A percentile compares a stretch with the other conserved stretches of the same genome.
phyloP scores from a whole-genome alignment of 2,888 invertebrate genomes.

The Trachelus troglodyta region DNA sequence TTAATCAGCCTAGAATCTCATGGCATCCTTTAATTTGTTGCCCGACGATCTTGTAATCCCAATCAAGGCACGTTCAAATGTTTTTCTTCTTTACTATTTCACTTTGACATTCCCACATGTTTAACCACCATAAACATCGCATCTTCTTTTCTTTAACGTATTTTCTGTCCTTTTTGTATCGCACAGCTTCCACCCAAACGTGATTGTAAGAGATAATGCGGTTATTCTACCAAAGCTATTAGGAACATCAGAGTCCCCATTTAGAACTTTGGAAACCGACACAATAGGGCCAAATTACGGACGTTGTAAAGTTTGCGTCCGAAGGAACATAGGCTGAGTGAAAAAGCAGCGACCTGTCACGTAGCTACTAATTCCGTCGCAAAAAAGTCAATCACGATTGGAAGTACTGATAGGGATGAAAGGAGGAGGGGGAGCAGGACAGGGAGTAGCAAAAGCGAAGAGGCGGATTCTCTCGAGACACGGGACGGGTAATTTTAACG shows the following conservation, averaged over 20 bases:
- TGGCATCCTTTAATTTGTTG: background rate
- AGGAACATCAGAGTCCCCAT: background rate
- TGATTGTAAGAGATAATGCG: background rate
- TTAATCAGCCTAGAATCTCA: background rate
- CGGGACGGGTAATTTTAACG: constrained; percentile 50
- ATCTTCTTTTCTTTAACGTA: background rate
- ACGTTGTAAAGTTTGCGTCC: background rate
- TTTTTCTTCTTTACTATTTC: background rate
- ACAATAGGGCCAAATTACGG: background rate
- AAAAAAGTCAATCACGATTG: background rate
- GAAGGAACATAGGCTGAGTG: background rate
- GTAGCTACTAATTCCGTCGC: constrained; percentile 12
- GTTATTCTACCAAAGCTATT: background rate
- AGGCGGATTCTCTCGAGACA: constrained; percentile 11
- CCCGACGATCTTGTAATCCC: background rate
- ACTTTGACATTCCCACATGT: background rate
- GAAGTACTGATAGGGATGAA: constrained; percentile 17
- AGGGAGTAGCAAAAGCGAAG: constrained; percentile 9
- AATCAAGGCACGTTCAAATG: background rate
- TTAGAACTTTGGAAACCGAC: background rate
- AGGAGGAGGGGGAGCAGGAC: constrained; percentile 23
- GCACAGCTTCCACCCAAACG: background rate
- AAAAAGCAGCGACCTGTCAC: background rate
- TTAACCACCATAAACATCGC: background rate
- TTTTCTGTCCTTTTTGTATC: background rate